Evolutionary conservation across 2,888 invertebrate genomes (phyloP).

Genomic region (Coleophora flavipennella): DNA sequence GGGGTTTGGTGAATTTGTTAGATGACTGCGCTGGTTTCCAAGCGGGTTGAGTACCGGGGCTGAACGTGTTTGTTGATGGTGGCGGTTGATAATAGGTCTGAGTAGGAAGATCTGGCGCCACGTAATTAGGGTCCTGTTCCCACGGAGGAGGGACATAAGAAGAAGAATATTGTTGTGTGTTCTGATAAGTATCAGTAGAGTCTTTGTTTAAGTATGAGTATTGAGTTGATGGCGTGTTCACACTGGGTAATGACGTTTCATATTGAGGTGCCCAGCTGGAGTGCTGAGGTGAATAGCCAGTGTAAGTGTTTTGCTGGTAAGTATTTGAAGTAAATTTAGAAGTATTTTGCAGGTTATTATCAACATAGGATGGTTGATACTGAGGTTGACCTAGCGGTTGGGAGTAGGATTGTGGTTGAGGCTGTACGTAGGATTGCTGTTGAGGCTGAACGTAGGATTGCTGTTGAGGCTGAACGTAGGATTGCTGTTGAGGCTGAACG

Average conservation of each 20-base stretch:
- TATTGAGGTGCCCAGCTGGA: slow-evolving; percentile 36
- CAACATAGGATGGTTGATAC: slow-evolving; percentile 29
- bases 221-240: slow-evolving; percentile 33
- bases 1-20: slow-evolving; percentile 45
- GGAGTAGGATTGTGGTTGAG: slow-evolving; percentile 13
- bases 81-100: slow-evolving; percentile 46
- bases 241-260: slow-evolving; percentile 14
- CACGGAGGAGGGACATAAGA: slow-evolving; percentile 64
- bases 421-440: slow-evolving; percentile 11
- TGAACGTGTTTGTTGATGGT: slow-evolving; percentile 24
- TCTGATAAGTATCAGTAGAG: slow-evolving; percentile 41
- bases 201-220: slow-evolving; percentile 39
- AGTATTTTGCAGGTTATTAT: slow-evolving; percentile 31
- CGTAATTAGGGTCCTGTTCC: slow-evolving; percentile 57
- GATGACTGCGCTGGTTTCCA: slow-evolving; percentile 42
- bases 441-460: slow-evolving; percentile 14
- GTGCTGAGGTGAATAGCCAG: slow-evolving; percentile 46
- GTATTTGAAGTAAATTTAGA: slow-evolving; percentile 27
- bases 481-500: slow-evolving; percentile 13
- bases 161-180: slow-evolving; percentile 45
- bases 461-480: no score
- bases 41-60: slow-evolving; percentile 26
- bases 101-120: slow-evolving; percentile 30
- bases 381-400: slow-evolving; percentile 23
- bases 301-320: slow-evolving; percentile 30